Percentiles rank a stretch among this genome's conserved stretches.
These are phyloP conservation scores for Myripristis jacobus DNA, from an alignment of 2,797 vertebrate species.

Conservation along the genomic window DNA sequence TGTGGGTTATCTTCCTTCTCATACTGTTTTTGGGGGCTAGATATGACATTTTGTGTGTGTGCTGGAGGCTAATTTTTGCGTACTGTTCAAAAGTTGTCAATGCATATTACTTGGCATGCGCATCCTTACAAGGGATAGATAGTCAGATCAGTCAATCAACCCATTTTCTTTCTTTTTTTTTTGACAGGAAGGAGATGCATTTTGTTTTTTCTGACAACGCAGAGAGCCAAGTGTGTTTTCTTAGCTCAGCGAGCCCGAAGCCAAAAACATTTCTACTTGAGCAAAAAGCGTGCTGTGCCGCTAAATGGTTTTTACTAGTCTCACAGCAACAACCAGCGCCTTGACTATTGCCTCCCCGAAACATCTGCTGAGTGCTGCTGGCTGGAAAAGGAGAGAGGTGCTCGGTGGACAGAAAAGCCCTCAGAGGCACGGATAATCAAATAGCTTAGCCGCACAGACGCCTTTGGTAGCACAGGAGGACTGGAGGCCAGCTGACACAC, in stretches of 20 bases:
- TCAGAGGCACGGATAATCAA: conserved; percentile 23
- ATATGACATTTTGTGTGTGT: background rate
- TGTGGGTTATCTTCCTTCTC: background rate
- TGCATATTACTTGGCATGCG: background rate
- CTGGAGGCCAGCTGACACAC: background rate
- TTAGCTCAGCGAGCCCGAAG: conserved; percentile 24
- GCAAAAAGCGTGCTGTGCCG: conserved; percentile 27
- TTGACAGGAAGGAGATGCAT: conserved; percentile 1
- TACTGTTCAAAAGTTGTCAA: background rate
- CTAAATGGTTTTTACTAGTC: conserved; percentile 43
- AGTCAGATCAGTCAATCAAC: conserved; percentile 11
- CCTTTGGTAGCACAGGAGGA: conserved; percentile 28
- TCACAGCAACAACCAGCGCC: conserved; percentile 54
- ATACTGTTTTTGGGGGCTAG: background rate
- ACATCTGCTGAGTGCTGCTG: conserved; percentile 55
- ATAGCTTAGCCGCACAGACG: conserved; percentile 22
- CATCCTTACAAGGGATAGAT: background rate
- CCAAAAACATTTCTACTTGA: conserved; percentile 26
- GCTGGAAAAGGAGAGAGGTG: conserved; percentile 17
- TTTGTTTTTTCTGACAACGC: background rate
- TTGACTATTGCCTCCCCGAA: conserved; percentile 30
- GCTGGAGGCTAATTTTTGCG: background rate
- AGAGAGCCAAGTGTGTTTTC: conserved; percentile 5
- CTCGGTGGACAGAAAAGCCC: conserved; percentile 25
- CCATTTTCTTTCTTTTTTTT: background rate